Conservation (phyloP, 2,797 vertebrate species). For the Coilia nasus region DNA sequence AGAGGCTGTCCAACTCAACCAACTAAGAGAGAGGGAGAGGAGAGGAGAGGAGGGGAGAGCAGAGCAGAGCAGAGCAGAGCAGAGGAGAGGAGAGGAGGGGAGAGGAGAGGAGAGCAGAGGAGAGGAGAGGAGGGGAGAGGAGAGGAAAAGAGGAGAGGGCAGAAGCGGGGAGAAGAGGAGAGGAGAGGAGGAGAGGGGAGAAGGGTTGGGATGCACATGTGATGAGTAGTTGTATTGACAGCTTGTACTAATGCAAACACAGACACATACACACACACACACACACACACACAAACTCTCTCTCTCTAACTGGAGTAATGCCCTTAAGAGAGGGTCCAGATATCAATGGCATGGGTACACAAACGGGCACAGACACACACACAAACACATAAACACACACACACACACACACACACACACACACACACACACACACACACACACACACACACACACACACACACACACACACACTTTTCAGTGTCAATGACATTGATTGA, state of each 20-base stretch:
- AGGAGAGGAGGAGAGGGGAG: background rate
- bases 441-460: background rate
- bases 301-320: too few relatives aligned
- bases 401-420: background rate
- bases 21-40: background rate
- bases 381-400: background rate
- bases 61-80: constrained; percentile 26
- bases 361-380: background rate
- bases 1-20: too few relatives aligned
- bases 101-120: too few relatives aligned
- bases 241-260: constrained; percentile 11
- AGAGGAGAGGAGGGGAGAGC: too few relatives aligned
- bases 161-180: too few relatives aligned
- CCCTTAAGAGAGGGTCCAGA: too few relatives aligned
- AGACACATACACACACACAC: constrained; percentile 22
- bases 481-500: too few relatives aligned
- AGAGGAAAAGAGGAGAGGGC: too few relatives aligned
- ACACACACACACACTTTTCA: background rate
- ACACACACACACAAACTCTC: too few relatives aligned
- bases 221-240: too few relatives aligned
- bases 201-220: background rate
- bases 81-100: background rate
- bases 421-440: background rate
- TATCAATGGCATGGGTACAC: too few relatives aligned
- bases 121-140: background rate